Percentiles rank a stretch among this genome's conserved stretches.
Evolutionary conservation across 1,140 invertebrate species (phyloP).

Genomic region (Drosophila teissieri): DNA sequence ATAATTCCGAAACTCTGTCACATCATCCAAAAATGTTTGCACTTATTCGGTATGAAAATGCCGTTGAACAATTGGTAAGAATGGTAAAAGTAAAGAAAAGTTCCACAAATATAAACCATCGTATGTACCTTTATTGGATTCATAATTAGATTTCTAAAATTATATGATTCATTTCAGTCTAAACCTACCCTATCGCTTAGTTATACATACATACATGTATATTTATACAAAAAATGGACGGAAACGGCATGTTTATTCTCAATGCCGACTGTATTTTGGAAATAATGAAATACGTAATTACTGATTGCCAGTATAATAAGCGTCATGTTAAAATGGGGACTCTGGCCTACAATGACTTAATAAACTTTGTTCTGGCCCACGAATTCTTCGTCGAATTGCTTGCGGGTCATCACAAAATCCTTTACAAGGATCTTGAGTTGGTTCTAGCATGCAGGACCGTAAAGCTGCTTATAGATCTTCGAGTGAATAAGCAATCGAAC

Average conservation of each 20-base stretch:
- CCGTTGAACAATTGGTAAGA: too few species aligned
- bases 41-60: too few species aligned
- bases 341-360: not conserved
- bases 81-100: too few species aligned
- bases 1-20: too few species aligned
- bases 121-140: too few species aligned
- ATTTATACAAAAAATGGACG: not conserved
- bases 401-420: not conserved
- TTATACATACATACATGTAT: too few species aligned
- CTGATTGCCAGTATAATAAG: not conserved
- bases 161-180: too few species aligned
- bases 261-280: not conserved
- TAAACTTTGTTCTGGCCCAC: not conserved
- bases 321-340: too few species aligned
- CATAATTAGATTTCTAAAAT: too few species aligned
- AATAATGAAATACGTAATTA: not conserved
- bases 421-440: not conserved
- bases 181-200: too few species aligned
- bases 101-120: too few species aligned
- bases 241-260: not conserved
- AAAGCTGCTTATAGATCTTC: not conserved
- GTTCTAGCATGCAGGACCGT: not conserved
- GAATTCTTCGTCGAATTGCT: not conserved
- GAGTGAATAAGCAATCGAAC: not conserved
- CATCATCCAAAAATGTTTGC: too few species aligned